phyloP scores from a whole-genome alignment of 2,113 vertebrate species.

The Ctenodactylus gundi region DNA sequence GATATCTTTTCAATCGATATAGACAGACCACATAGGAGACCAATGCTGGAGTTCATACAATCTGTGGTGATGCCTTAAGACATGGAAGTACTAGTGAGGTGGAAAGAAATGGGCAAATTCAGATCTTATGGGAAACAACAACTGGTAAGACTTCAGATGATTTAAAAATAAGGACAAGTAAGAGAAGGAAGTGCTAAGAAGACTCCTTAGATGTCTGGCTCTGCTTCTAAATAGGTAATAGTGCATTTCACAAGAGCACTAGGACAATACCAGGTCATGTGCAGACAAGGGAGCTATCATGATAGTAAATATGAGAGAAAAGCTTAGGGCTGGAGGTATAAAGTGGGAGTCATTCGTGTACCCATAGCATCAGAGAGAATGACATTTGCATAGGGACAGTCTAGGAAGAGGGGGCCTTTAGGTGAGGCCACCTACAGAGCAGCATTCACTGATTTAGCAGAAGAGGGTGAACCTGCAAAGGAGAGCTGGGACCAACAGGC shows the following conservation, averaged over 20 bases:
- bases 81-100: neutral
- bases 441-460: neutral
- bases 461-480: neutral
- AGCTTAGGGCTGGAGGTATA: neutral
- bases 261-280: neutral
- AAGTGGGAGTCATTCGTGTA: neutral
- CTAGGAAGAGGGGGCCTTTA: neutral
- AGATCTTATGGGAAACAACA: neutral
- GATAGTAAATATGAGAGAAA: neutral
- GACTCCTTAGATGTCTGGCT: neutral
- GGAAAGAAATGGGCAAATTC: neutral
- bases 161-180: neutral
- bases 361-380: neutral
- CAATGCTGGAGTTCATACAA: neutral
- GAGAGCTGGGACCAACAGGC: neutral
- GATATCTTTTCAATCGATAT: neutral
- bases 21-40: neutral
- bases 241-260: neutral
- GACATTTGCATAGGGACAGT: neutral
- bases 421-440: neutral
- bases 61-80: too few relatives aligned
- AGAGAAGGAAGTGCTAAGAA: neutral
- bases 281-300: neutral
- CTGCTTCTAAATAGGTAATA: neutral
- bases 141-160: neutral